phyloP scores from a whole-genome alignment of 2,113 vertebrate species.

The Mohoua ochrocephala region DNA sequence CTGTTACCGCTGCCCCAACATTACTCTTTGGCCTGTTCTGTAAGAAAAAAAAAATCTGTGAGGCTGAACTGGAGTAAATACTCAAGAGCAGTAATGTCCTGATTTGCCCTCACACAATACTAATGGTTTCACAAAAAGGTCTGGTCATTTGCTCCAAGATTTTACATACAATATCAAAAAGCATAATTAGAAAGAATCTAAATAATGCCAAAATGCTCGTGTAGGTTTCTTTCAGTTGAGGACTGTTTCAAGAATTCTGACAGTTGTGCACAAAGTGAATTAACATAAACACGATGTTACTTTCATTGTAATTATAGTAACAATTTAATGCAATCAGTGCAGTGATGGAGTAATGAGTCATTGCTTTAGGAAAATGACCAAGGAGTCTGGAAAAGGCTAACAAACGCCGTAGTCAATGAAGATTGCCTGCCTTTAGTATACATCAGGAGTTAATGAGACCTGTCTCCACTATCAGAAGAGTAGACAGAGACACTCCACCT shows the following conservation, averaged over 20 bases:
- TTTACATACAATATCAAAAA: background rate
- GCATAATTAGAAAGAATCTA: background rate
- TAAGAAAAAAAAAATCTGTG: background rate
- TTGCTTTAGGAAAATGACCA: background rate
- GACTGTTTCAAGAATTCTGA: background rate
- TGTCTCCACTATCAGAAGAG: background rate
- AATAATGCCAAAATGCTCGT: background rate
- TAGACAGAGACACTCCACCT: background rate
- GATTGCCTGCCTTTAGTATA: background rate
- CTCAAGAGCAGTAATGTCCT: background rate
- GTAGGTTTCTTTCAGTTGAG: background rate
- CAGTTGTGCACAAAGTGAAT: background rate
- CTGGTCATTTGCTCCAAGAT: background rate
- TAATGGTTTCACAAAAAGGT: background rate
- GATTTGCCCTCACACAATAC: background rate
- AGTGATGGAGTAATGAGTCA: conserved; percentile 1
- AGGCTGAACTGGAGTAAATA: background rate
- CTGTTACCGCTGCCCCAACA: background rate
- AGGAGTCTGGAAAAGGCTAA: background rate
- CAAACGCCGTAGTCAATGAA: background rate
- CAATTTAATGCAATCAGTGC: background rate
- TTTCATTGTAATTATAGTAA: background rate
- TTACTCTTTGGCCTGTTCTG: background rate
- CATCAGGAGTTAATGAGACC: background rate
- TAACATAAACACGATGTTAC: background rate